phyloP scores from a whole-genome alignment of 2,888 invertebrate species.

The Pyralis farinalis region DNA sequence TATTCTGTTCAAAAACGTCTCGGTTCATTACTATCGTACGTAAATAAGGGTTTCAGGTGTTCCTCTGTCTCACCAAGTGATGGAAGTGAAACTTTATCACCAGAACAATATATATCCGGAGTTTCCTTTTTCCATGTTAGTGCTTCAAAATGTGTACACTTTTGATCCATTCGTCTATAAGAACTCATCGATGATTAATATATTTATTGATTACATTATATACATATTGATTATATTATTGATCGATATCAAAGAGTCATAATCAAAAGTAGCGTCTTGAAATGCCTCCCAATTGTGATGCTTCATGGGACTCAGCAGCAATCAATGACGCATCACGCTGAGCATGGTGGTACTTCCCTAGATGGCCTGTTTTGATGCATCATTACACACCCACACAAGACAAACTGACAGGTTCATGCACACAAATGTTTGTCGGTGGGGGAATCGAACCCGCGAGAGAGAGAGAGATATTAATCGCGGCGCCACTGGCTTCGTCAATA shows the following conservation, averaged over 20 bases:
- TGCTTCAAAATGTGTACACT: constrained; percentile 8
- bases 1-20: constrained; percentile 10
- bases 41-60: constrained; percentile 13
- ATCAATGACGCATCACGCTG: constrained; percentile 9
- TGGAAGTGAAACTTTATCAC: constrained; percentile 11
- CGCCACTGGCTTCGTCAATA: too few species aligned
- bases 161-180: constrained; percentile 10
- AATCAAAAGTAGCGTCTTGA: constrained; percentile 16
- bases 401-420: too few species aligned
- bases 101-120: constrained; percentile 14
- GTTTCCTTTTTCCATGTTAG: constrained; percentile 14
- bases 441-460: too few species aligned
- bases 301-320: constrained; percentile 13
- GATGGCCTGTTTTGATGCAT: too few species aligned
- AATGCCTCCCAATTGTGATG: constrained; percentile 16
- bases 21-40: constrained; percentile 11
- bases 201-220: too few species aligned
- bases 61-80: constrained; percentile 13
- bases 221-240: too few species aligned
- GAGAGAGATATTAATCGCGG: too few species aligned
- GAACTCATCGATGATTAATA: constrained; percentile 6
- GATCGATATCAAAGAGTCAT: constrained; percentile 16
- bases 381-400: too few species aligned
- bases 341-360: too few species aligned
- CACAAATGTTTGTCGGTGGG: too few species aligned